A percentile compares a stretch with the other conserved stretches of the same genome.
Evolutionary conservation across 2,113 vertebrate species (phyloP).

Genomic region (Noctilio leporinus): DNA sequence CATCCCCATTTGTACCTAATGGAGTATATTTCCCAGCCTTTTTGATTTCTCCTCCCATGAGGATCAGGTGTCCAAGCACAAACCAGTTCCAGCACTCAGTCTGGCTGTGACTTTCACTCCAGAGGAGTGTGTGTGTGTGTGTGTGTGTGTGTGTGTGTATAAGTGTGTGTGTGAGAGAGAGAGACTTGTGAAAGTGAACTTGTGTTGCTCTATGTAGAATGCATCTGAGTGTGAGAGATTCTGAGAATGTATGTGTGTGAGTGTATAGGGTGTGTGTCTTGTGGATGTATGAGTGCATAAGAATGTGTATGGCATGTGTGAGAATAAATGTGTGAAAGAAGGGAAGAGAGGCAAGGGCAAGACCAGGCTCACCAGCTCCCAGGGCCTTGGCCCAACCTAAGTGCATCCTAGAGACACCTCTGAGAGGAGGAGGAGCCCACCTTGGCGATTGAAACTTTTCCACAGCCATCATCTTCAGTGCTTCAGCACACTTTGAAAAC

Average conservation of each 20-base stretch:
- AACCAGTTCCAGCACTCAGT: neutral
- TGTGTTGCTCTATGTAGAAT: neutral
- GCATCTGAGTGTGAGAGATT: neutral
- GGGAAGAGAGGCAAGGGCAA: too few relatives aligned
- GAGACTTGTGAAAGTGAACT: neutral
- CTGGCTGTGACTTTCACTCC: too few relatives aligned
- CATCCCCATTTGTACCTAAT: neutral
- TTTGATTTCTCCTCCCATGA: too few relatives aligned
- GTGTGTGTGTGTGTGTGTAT: too few relatives aligned
- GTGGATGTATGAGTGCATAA: neutral
- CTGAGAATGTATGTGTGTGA: too few relatives aligned
- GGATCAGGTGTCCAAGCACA: neutral
- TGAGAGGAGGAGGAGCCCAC: neutral
- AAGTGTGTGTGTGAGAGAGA: too few relatives aligned
- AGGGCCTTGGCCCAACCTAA: neutral
- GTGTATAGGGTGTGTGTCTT: accelerated
- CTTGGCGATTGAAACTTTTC: neutral
- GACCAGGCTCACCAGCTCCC: too few relatives aligned
- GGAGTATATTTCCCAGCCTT: neutral
- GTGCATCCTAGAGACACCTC: accelerated
- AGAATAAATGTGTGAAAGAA: too few relatives aligned
- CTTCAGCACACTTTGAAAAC: accelerated
- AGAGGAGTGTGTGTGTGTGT: accelerated
- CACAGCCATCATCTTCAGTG: accelerated
- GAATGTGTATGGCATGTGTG: too few relatives aligned